Evolutionary conservation across 2,113 vertebrate species (phyloP).

Genomic region (Pao palembangensis): DNA sequence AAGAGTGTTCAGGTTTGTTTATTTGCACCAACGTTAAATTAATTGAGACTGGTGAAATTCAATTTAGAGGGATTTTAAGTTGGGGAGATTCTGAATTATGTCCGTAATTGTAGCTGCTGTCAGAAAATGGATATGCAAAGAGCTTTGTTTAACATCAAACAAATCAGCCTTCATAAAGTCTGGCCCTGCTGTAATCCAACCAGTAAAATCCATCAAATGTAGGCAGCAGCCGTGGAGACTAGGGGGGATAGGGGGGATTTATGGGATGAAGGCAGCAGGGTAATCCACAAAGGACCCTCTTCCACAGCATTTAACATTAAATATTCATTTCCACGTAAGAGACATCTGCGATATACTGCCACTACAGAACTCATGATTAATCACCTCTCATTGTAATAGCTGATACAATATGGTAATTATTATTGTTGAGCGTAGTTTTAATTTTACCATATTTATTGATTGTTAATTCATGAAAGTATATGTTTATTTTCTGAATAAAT

Average conservation of each 20-base stretch:
- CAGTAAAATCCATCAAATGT: slow-evolving; percentile 35
- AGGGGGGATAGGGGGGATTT: slow-evolving; percentile 42
- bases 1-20: too few relatives aligned
- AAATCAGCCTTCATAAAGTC: background rate
- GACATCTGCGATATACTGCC: slow-evolving; percentile 5
- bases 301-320: slow-evolving; percentile 42
- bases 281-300: slow-evolving; percentile 41
- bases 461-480: background rate
- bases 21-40: too few relatives aligned
- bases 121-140: background rate
- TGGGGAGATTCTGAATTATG: too few relatives aligned
- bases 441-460: background rate
- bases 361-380: slow-evolving; percentile 14
- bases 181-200: slow-evolving; percentile 17
- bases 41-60: too few relatives aligned
- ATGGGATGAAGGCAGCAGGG: slow-evolving; percentile 44
- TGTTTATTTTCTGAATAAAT: background rate
- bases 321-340: slow-evolving; percentile 42
- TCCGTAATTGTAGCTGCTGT: too few relatives aligned
- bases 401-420: too few relatives aligned
- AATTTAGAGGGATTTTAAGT: too few relatives aligned
- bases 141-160: slow-evolving; percentile 18
- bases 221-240: slow-evolving; percentile 17
- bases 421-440: too few relatives aligned
- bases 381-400: slow-evolving; percentile 1